Evolutionary conservation across 2,888 invertebrate genomes (phyloP), one percentile per base, ranked within the genome.

Genomic region (Ochropleura plecta): DNA sequence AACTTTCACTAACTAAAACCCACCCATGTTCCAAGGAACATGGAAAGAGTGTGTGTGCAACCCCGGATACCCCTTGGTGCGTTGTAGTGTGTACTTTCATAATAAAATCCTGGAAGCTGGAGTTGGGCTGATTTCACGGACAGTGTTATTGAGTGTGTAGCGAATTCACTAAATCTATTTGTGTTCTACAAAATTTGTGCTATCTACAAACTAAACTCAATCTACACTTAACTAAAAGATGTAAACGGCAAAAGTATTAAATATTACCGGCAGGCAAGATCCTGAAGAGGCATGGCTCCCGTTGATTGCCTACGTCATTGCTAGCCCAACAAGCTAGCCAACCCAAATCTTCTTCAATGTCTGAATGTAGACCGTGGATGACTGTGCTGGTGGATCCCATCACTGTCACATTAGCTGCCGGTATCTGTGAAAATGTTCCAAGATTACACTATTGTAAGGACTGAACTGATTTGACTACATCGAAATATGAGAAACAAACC

Each of bases 261-360:
- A 63, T 44, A n/a, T 71, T 97, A 98, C 98, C 98, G 87, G 98
- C 98, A 88, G 98, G 98, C 89, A 98, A 96, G 76, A 99, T 97
- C 94, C 98, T 97, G 92, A 98, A 98, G 72, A 98, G 94, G 90
- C 99, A 99, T 1, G 99, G 98, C 81, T 97, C 97, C 82, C 97
- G 96, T 94, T 99, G 99, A 85, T 98, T 97, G 48, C 99, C 99
- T 20, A 98, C 97, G 82, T 97, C 97, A 92, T 99, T 99, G 92
- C 97, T 98, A 7, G 98, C 98, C 98, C 98, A 98, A 92, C 99
- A 99, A 8, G 98, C 98, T 42, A 99, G 95, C 88, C 98, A 98
- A 79, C 98, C 98, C 85, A 98, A 97, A 90, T 98, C 98, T 3
- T 94, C 95, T 72, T 97, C 95, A 78, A 93, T 94, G 80, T 96